Conservation (phyloP, 1,140 invertebrate species). For the Formica selysi region DNA sequence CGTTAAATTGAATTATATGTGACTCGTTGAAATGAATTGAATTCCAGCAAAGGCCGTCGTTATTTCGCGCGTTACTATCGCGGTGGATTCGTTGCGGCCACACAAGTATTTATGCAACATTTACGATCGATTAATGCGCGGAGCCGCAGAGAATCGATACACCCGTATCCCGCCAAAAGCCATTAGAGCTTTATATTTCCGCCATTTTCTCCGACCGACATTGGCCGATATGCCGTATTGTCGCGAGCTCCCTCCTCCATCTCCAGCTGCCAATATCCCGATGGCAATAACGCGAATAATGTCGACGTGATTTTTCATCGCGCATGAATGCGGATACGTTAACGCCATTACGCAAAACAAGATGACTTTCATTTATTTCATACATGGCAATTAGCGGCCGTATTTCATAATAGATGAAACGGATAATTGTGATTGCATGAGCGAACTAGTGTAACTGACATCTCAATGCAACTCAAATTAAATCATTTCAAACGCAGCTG, state of each 20-base stretch:
- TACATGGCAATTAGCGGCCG: background rate
- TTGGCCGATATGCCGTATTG: conserved; percentile 40
- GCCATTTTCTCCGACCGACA: conserved; percentile 58
- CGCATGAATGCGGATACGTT: conserved; percentile 11
- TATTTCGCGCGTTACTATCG: conserved; percentile 42
- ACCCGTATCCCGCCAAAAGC: conserved; percentile 40
- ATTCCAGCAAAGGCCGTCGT: conserved; percentile 37
- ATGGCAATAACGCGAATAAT: conserved; percentile 63
- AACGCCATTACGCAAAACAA: conserved; percentile 11
- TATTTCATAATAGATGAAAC: conserved; percentile 34
- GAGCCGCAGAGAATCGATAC: conserved; percentile 36
- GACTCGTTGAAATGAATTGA: conserved; percentile 52
- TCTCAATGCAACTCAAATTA: background rate
- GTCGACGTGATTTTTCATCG: conserved; percentile 46
- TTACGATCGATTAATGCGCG: conserved; percentile 60
- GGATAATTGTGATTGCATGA: conserved; percentile 28
- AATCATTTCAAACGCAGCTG: background rate
- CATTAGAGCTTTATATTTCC: conserved; percentile 61
- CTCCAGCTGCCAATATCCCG: conserved; percentile 52
- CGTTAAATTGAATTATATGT: conserved; percentile 61
- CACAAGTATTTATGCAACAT: conserved; percentile 61
- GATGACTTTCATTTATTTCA: conserved; percentile 43
- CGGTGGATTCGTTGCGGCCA: conserved; percentile 45
- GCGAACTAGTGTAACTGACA: background rate
- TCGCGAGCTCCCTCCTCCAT: conserved; percentile 28